Base-by-base conservation (phyloP, 2,888 invertebrate genomes). In the Torymus tubicola region DNA sequence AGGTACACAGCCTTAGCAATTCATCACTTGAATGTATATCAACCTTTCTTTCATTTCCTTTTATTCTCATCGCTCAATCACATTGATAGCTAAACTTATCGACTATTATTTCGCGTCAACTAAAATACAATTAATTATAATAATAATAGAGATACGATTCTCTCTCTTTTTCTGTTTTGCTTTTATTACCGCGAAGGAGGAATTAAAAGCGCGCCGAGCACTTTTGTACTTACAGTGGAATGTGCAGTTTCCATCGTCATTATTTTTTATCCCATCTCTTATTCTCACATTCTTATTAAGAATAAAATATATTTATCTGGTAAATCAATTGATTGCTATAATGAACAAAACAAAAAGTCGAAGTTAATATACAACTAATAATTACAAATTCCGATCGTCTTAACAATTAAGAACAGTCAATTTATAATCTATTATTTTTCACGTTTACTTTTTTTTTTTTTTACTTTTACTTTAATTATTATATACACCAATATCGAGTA, bases 171-270 rank as follows among this genome's bases (percentile, higher is more conserved):
- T 21, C n/a, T n/a, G n/a, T 21, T 21, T 21, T 21, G 21, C 2
- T 21, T 42, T 42, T 42, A 8, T 42, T 42, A 42, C 42, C 42
- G 42, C 42, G 42, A 42, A 42, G 42, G 42, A 76, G 75, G 77
- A 85, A 42, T 42, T 42, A 42, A 84, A 82, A 82, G 78, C 72
- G 80, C 81, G 52, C 64, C 13, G 16, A 77, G 80, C 80, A 74
- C 81, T 84, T 87, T 88, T 88, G 86, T 87, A 88, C 87, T 86
- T 84, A 84, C 57, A 80, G 84, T 86, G 85, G 85, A 86, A 87
- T 86, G 86, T 86, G 85, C 84, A 87, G 84, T 85, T 78, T 78
- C 69, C 82, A 65, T 68, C 42, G 42, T 73, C 70, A 21, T 21
- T 21, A 21, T 21, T 65, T 31, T 60, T 67, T 63, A 64, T 71